Evolutionary conservation across 2,797 vertebrate species (phyloP), one percentile per base, ranked within the genome.

Genomic region (Chiloscyllium punctatum): DNA sequence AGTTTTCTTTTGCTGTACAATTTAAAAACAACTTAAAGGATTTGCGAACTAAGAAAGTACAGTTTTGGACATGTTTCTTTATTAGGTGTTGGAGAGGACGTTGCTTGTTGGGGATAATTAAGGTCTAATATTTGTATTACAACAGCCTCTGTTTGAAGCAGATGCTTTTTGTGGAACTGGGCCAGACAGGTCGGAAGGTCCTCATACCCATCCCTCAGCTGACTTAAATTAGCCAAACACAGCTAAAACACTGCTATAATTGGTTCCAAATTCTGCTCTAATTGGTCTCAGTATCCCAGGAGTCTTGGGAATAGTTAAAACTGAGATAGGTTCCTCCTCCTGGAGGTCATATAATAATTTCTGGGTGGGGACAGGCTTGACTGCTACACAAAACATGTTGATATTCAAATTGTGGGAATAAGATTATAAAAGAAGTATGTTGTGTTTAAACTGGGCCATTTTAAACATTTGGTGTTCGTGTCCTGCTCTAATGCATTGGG

Each of bases 41-140:
- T 96, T 97, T 97, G 97, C 96, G 96, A 96, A 96, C 97, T 96
- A 97, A 96, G 87, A 48, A 4, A 79, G 96, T 96, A 95, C 96
- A 96, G 95, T 96, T 96, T 96, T 95, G n/a, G 95, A 94, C 96
- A 96, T 96, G 95, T 91, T 96, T 96, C 62, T 66, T 69, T 96
- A 95, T 95, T 57, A 0, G 4, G 18, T 23, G 74, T 79, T 79
- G 33, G 74, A 15, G 88, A 92, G 33, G 33, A 42, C 62, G 57
- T 68, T 68, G 62, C 62, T 68, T 92, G 57, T 91, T 37, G 88
- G 16, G 62, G 42, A 37, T 92, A 92, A 68, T 92, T 66, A 21
- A 92, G 1, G 5, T 68, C 1, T 21, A 66, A 21, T n/a, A 8
- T 92, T 37, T 62, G n/a, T 62, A 92, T 37, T 91, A 68, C 9